Conservation (phyloP, 2,797 vertebrate species). For the Leptatherina wallacei region DNA sequence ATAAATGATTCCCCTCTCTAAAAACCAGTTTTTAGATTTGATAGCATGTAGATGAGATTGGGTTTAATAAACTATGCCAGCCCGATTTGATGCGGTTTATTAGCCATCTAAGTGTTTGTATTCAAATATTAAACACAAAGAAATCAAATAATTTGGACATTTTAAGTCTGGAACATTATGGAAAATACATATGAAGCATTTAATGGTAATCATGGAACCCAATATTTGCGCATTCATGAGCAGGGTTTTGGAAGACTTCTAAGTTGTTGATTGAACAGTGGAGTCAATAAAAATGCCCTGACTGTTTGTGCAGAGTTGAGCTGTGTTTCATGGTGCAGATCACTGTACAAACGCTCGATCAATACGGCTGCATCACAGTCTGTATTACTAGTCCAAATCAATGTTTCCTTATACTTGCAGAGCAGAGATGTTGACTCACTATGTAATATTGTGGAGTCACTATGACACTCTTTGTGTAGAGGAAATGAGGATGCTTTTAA, state of each 20-base stretch:
- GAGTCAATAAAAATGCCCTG: neutral
- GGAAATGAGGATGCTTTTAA: neutral
- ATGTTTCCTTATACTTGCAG: neutral
- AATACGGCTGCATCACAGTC: neutral
- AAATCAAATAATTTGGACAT: neutral
- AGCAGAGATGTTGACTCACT: neutral
- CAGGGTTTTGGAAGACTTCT: neutral
- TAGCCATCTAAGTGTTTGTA: neutral
- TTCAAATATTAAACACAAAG: neutral
- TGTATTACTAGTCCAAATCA: neutral
- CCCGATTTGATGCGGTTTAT: neutral
- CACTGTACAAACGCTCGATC: neutral
- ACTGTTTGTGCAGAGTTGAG: neutral
- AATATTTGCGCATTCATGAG: neutral
- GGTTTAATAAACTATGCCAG: neutral
- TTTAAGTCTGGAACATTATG: neutral
- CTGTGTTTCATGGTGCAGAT: neutral
- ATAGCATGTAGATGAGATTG: neutral
- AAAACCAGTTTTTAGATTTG: neutral
- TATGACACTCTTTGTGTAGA: neutral
- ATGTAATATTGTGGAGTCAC: constrained; percentile 2
- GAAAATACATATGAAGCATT: neutral
- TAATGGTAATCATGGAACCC: neutral
- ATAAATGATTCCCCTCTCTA: neutral
- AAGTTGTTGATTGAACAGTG: neutral